Percentiles rank a stretch among this genome's conserved stretches.
Conservation (phyloP, 1,140 invertebrate genomes). For the Cepaea nemoralis region DNA sequence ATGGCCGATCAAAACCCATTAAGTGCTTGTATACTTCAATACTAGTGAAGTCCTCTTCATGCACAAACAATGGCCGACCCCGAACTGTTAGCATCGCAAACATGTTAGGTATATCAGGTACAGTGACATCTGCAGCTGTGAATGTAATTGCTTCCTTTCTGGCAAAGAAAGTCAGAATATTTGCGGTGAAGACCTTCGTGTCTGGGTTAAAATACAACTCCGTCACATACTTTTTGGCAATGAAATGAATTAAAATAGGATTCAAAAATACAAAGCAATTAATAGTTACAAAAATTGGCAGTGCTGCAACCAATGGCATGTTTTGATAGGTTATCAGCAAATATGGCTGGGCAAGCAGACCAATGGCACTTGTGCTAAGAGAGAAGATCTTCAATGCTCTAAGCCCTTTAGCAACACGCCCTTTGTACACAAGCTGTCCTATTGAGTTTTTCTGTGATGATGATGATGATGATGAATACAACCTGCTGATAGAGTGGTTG, state of each 20-base stretch:
- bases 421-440: constrained; percentile 76
- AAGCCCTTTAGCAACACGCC: constrained; percentile 79
- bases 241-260: constrained; percentile 84
- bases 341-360: constrained; percentile 81
- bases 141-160: constrained; percentile 50
- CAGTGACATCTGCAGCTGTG: constrained; percentile 78
- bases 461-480: background rate
- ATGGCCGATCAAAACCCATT: constrained; percentile 91
- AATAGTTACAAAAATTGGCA: constrained; percentile 78
- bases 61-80: constrained; percentile 81
- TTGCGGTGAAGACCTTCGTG: constrained; percentile 57
- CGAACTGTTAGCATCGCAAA: constrained; percentile 84
- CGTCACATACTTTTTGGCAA: constrained; percentile 89
- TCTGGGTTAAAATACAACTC: constrained; percentile 79
- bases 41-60: constrained; percentile 79
- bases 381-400: constrained; percentile 85
- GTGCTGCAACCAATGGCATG: constrained; percentile 70
- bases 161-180: constrained; percentile 56
- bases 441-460: constrained; percentile 25
- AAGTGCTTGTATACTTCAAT: constrained; percentile 83
- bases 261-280: constrained; percentile 86
- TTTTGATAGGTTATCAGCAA: constrained; percentile 74
- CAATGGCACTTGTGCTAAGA: constrained; percentile 80
- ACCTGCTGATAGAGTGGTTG: background rate
- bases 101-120: constrained; percentile 84